A percentile compares a stretch with the other conserved stretches of the same genome.
These are phyloP conservation scores for Aeoliscus strigatus DNA, from an alignment of 2,797 vertebrate species.

Conservation along the genomic window DNA sequence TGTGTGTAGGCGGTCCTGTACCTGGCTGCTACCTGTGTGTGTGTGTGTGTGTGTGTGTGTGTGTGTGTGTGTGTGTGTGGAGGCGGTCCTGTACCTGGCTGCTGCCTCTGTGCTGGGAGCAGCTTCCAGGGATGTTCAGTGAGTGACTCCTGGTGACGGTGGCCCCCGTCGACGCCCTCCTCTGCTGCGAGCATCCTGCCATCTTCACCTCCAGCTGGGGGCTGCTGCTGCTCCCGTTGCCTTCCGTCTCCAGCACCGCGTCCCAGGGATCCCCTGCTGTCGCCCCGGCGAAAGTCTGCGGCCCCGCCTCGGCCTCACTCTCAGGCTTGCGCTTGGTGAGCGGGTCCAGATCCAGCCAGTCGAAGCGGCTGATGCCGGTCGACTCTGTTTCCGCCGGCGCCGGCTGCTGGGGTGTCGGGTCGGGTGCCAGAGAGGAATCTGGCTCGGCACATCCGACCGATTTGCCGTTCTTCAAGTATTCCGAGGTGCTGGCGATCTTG, in stretches of 20 bases:
- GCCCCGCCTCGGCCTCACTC: conserved; percentile 69
- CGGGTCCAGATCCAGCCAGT: conserved; percentile 96
- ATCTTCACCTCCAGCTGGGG: conserved; percentile 68
- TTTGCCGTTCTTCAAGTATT: conserved; percentile 90
- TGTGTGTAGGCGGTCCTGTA: conserved; percentile 50
- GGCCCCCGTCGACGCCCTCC: conserved; percentile 77
- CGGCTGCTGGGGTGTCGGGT: conserved; percentile 65
- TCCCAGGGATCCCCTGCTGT: conserved; percentile 92
- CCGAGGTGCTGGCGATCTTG: conserved; percentile 95
- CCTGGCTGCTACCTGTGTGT: conserved; percentile 78
- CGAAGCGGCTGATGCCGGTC: conserved; percentile 80
- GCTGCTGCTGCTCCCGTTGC: conserved; percentile 46
- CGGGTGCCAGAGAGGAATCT: conserved; percentile 77
- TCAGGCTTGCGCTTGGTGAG: conserved; percentile 86
- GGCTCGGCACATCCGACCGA: conserved; percentile 74
- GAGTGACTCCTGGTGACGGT: conserved; percentile 86
- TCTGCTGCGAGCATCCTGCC: conserved; percentile 47
- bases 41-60: too few species aligned
- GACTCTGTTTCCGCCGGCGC: conserved; percentile 60
- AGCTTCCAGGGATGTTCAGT: conserved; percentile 79
- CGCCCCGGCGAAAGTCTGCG: conserved; percentile 39
- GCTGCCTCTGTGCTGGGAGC: conserved; percentile 64
- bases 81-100: conserved; percentile 77
- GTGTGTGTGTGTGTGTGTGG: too few species aligned
- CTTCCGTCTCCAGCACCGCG: conserved; percentile 87